These are phyloP conservation scores for Poeciliopsis retropinna DNA, from an alignment of 2,113 vertebrate species.

Conservation along the genomic window DNA sequence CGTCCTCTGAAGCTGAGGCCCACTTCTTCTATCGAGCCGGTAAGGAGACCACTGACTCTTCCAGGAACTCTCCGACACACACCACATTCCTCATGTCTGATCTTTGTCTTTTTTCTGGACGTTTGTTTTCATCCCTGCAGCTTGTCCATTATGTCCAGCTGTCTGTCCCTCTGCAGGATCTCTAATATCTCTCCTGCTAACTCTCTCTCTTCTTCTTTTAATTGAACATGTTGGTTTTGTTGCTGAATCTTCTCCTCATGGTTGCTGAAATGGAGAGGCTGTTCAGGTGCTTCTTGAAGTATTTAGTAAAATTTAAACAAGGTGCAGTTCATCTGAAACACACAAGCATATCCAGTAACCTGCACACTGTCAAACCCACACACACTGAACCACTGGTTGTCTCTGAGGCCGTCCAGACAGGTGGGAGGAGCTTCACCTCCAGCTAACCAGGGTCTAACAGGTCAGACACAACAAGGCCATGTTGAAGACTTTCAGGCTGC, in stretches of 20 bases:
- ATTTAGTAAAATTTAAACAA: constrained; percentile 36
- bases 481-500: constrained; percentile 62
- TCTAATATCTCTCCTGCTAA: background rate
- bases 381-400: constrained; percentile 6
- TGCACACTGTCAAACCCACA: constrained; percentile 12
- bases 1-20: constrained; percentile 95
- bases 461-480: constrained; percentile 73
- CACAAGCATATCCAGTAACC: background rate
- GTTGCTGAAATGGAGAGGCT: constrained; percentile 12
- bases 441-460: constrained; percentile 45
- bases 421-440: constrained; percentile 52
- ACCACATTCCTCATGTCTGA: constrained; percentile 39
- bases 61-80: constrained; percentile 32
- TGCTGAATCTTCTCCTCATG: constrained; percentile 26
- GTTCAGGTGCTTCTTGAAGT: background rate
- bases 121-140: constrained; percentile 66
- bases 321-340: constrained; percentile 1
- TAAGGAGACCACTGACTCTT: constrained; percentile 79
- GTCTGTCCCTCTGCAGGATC: constrained; percentile 12
- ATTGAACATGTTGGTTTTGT: constrained; percentile 14
- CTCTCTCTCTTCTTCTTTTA: constrained; percentile 15
- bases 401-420: constrained; percentile 28
- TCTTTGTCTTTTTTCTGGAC: constrained; percentile 62
- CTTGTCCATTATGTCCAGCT: constrained; percentile 41
- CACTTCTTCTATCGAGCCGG: constrained; percentile 97